These are phyloP conservation scores for Malthinus seriepunctatus DNA, from an alignment of 2,888 invertebrate species.

Conservation along the genomic window DNA sequence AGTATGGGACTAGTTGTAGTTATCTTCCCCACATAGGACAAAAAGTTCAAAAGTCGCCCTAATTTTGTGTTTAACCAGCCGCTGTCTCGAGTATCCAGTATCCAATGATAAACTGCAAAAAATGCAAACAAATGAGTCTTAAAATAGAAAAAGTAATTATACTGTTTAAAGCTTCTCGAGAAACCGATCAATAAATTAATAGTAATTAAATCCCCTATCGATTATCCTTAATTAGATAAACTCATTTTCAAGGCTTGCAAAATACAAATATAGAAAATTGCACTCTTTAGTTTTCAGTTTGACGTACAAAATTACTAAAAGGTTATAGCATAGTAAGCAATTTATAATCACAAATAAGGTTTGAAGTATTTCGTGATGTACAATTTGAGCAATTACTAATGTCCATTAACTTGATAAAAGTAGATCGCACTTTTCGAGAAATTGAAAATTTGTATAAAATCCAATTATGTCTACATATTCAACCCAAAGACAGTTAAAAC, in stretches of 20 bases:
- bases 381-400: constrained; percentile 4
- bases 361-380: not conserved
- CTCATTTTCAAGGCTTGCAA: constrained; percentile 4
- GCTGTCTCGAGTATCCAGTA: too few relatives aligned
- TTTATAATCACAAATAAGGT: constrained; percentile 3
- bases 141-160: too few relatives aligned
- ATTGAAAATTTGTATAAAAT: not conserved
- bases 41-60: too few relatives aligned
- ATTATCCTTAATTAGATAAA: not conserved
- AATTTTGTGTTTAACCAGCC: too few relatives aligned
- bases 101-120: too few relatives aligned
- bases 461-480: too few relatives aligned
- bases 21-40: too few relatives aligned
- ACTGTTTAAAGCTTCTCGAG: too few relatives aligned
- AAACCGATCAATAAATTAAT: too few relatives aligned
- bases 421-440: not conserved
- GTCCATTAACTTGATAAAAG: not conserved
- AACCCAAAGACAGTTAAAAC: too few relatives aligned
- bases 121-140: too few relatives aligned
- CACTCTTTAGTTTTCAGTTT: constrained; percentile 1
- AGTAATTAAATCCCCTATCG: not conserved
- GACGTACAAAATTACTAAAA: constrained; percentile 6
- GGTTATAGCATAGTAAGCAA: not conserved
- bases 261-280: constrained; percentile 7
- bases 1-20: too few relatives aligned